phyloP scores from a whole-genome alignment of 2,797 vertebrate genomes.

The Lacerta viridis region DNA sequence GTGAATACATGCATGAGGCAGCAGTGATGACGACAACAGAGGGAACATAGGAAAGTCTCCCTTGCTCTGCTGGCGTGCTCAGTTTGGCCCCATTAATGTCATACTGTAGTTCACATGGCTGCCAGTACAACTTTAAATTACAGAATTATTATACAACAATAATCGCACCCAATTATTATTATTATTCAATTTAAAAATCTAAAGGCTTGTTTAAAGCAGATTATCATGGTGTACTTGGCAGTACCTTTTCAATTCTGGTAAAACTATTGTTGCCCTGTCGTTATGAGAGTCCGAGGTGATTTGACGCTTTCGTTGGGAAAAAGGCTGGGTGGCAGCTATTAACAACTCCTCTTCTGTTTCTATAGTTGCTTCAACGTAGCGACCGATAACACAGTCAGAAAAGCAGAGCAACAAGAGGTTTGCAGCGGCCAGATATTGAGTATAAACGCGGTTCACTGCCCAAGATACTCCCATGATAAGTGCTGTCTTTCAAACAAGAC shows the following conservation, averaged over 20 bases:
- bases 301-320: conserved; percentile 71
- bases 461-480: no score
- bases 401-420: conserved; percentile 91
- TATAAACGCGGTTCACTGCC: no score
- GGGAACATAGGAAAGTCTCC: no score
- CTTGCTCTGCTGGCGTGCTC: no score
- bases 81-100: neutral
- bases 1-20: no score
- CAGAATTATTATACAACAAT: no score
- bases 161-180: no score
- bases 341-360: conserved; percentile 83
- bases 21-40: no score
- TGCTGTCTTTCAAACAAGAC: no score
- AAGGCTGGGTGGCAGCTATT: conserved; percentile 81
- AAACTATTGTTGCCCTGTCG: conserved; percentile 65
- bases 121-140: no score
- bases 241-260: conserved; percentile 77
- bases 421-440: conserved; percentile 87
- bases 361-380: conserved; percentile 86
- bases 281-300: neutral
- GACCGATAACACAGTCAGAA: conserved; percentile 88
- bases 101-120: neutral
- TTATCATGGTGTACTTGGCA: neutral
- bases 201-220: no score
- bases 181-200: no score